Base-by-base conservation (phyloP, 2,797 vertebrate genomes). In the Eidolon dupreanum region DNA sequence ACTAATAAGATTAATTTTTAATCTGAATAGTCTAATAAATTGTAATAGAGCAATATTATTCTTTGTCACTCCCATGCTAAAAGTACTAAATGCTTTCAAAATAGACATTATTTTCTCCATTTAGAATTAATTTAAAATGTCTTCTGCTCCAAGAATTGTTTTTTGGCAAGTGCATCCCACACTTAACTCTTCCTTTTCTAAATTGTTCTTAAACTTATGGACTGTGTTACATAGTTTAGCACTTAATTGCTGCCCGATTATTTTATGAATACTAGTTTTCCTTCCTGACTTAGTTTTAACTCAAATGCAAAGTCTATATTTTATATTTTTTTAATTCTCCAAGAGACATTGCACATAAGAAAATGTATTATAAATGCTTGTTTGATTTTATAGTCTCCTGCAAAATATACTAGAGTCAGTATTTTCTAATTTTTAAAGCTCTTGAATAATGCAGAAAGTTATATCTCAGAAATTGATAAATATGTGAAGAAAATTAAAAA, bases 191-290 rank as follows among this genome's bases (percentile, higher is more conserved):
- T 66, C 24, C 43, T 90, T 90, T 92, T 88, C 95, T 88, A 31
- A 84, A 46, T 15, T 84, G 5, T 66, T 77, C 73, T 95, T 57
- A 87, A 24, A 63, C 8, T 68, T 63, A 68, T 28, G 12, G 22
- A 53, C 66, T 51, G 0, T 66, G 20, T 59, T 79, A 75, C 3
- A 59, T 33, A 55, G 17, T 43, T 96, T 70, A 63, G 70, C 46
- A 68, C 28, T 88, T 84, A 81, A 51, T 33, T 79, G 31, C 3
- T 53, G 28, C 51, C 46, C 26, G 7, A 4, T 79, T 71, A 46
- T 55, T 92, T 92, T 79, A 73, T 8, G 71, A 81, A 87, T 61
- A 84, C 38, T 87, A 41, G 41, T 75, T 97, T 92, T 90, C 33
- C 26, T 78, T 78, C 43, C 73, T 68, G 38, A 90, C 16, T 85